Percentiles rank a stretch among this genome's conserved stretches.
Evolutionary conservation across 2,797 vertebrate species (phyloP).

Genomic region (Sebastes nivosus): DNA sequence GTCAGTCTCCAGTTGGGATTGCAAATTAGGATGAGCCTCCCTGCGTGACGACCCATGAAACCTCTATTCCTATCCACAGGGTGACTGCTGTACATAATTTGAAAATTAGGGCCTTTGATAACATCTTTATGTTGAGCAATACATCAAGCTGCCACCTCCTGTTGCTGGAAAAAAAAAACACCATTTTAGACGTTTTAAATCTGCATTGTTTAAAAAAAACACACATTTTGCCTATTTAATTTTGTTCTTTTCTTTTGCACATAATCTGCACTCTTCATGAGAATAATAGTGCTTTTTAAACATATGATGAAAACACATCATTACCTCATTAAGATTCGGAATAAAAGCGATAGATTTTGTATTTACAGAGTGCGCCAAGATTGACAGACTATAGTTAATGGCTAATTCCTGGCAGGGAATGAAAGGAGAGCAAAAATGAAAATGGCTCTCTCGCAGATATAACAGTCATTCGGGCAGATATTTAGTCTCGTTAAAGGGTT

Average conservation of each 20-base stretch:
- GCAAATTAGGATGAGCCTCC: slow-evolving; percentile 87
- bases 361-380: slow-evolving; percentile 33
- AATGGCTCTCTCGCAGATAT: slow-evolving; percentile 55
- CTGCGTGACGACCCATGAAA: slow-evolving; percentile 77
- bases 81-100: slow-evolving; percentile 74
- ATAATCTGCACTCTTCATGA: neutral
- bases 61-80: slow-evolving; percentile 75
- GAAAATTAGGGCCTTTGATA: slow-evolving; percentile 77
- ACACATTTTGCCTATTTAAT: neutral
- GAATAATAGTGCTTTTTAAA: slow-evolving; percentile 13
- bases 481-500: slow-evolving; percentile 77
- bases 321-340: slow-evolving; percentile 58
- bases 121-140: slow-evolving; percentile 68
- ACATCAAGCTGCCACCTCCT: slow-evolving; percentile 55
- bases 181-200: slow-evolving; percentile 6
- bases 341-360: slow-evolving; percentile 48
- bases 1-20: slow-evolving; percentile 86
- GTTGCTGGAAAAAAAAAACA: neutral
- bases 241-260: neutral
- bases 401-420: slow-evolving; percentile 46
- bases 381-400: slow-evolving; percentile 59
- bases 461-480: slow-evolving; percentile 32
- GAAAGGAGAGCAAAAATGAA: slow-evolving; percentile 51
- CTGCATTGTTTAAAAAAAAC: slow-evolving; percentile 2
- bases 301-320: slow-evolving; percentile 24